These are phyloP conservation scores for Chionodraco myersi DNA, from an alignment of 2,113 vertebrate species.

Conservation along the genomic window DNA sequence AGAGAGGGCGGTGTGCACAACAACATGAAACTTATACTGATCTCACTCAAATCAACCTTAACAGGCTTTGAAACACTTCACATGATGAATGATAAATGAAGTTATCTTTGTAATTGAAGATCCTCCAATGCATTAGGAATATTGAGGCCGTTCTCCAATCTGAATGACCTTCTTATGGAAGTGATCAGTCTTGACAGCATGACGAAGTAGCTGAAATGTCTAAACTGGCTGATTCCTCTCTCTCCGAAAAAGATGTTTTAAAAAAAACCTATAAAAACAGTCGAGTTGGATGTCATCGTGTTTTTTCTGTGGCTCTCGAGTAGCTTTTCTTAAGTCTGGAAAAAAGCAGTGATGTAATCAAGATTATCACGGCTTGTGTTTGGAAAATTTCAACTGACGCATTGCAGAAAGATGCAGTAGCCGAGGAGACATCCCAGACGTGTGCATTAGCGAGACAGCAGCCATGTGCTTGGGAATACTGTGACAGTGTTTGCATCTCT, in stretches of 20 bases:
- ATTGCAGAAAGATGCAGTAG: background rate
- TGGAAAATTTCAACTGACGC: background rate
- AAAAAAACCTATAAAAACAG: background rate
- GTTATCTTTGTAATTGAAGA: background rate
- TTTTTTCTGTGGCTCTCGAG: background rate
- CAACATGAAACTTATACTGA: background rate
- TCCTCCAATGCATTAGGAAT: background rate
- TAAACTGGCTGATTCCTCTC: too few species aligned
- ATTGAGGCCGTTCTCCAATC: background rate
- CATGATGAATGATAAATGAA: background rate
- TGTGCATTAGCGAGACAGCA: constrained; percentile 5
- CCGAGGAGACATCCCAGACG: background rate
- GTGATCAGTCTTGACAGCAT: too few species aligned
- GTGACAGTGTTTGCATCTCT: constrained; percentile 37
- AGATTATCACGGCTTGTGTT: background rate
- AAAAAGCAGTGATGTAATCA: background rate
- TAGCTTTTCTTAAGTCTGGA: background rate
- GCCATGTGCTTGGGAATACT: background rate
- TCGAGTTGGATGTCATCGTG: background rate
- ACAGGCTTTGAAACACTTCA: background rate
- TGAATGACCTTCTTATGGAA: background rate
- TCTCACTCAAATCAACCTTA: background rate
- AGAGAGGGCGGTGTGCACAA: background rate
- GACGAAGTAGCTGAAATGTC: too few species aligned
- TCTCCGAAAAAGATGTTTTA: too few species aligned